Base-by-base conservation (phyloP, 30 jellyfish, hydroid and myxozoan species). In the Haliclystus octoradiatus region DNA sequence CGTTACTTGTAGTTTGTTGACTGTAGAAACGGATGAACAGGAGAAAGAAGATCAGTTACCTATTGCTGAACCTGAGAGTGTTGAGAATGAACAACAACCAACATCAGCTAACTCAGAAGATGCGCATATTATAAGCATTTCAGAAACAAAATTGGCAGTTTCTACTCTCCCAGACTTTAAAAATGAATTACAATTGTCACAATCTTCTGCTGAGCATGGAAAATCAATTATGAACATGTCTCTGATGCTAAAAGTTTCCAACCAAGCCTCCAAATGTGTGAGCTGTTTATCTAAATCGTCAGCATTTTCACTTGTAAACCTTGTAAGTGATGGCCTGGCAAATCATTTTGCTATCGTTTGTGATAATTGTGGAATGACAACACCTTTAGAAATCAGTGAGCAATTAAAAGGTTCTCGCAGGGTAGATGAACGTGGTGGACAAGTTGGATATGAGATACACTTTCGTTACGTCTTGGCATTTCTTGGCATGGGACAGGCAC, bases 361-460 rank as follows among this genome's bases (percentile, higher is more conserved):
- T 40, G 57, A 40, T 40, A 40, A 40, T 40, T 40, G 57, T 40
- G 57, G 57, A 40, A 40, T 40, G 57, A 40, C 57, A 40, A 40
- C 57, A 40, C 57, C 57, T 40, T 40, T 40, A 40, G 57, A 40
- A 40, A 40, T 9, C 57, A 40, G 57, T 40, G 57, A 40, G 57
- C 57, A 40, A 40, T 40, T 40, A 40, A 40, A 40, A 40, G 57
- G 57, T 40, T 40, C n/a, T n/a, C n/a, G n/a, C n/a, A n/a, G n/a
- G n/a, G n/a, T n/a, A n/a, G n/a, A n/a, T n/a, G n/a, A n/a, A n/a
- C n/a, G n/a, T n/a, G n/a, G n/a, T n/a, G n/a, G n/a, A n/a, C n/a
- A n/a, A n/a, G n/a, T n/a, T n/a, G n/a, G n/a, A 35, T 50, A 23
- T 50, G 51, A 69, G 34, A 57, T 69, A 52, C 50, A 69, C 26